These are phyloP conservation scores for Monomorium pharaonis DNA, from an alignment of 1,140 invertebrate genomes.

Conservation along the genomic window DNA sequence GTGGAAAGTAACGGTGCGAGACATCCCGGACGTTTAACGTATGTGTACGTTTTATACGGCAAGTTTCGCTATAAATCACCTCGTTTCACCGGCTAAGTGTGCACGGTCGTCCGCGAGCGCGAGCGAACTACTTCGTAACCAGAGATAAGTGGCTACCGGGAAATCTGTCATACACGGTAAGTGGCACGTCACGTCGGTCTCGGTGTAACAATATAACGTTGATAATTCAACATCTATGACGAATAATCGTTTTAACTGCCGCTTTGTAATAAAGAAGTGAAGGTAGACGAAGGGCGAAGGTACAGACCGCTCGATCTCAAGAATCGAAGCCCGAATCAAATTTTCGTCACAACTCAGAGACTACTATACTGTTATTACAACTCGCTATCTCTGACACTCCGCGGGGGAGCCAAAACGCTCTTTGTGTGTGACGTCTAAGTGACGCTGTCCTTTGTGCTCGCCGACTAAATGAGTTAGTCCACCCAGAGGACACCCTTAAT, in stretches of 20 bases:
- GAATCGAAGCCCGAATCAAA: background rate
- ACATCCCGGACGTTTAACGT: constrained; percentile 63
- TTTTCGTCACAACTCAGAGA: background rate
- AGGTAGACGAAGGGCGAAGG: background rate
- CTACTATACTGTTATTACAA: constrained; percentile 9
- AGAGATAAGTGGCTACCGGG: constrained; percentile 38
- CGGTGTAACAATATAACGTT: background rate
- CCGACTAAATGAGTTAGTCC: constrained; percentile 48
- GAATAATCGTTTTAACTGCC: background rate
- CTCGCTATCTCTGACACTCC: constrained; percentile 22
- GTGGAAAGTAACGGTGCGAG: constrained; percentile 59
- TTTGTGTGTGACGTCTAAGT: constrained; percentile 34
- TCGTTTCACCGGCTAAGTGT: constrained; percentile 18
- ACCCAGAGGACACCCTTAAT: constrained; percentile 43
- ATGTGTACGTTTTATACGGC: constrained; percentile 63
- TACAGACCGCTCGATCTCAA: background rate
- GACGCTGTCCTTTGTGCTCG: constrained; percentile 44
- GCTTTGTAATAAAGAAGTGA: background rate
- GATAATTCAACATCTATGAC: background rate
- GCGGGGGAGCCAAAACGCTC: background rate
- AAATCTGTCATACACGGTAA: constrained; percentile 37
- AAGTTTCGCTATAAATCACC: constrained; percentile 72
- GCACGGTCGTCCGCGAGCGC: constrained; percentile 35
- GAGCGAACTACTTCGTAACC: constrained; percentile 42
- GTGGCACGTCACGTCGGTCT: background rate